Evolutionary conservation across 2,888 invertebrate genomes (phyloP), one percentile per base, ranked within the genome.

Genomic region (Drosophila recens): DNA sequence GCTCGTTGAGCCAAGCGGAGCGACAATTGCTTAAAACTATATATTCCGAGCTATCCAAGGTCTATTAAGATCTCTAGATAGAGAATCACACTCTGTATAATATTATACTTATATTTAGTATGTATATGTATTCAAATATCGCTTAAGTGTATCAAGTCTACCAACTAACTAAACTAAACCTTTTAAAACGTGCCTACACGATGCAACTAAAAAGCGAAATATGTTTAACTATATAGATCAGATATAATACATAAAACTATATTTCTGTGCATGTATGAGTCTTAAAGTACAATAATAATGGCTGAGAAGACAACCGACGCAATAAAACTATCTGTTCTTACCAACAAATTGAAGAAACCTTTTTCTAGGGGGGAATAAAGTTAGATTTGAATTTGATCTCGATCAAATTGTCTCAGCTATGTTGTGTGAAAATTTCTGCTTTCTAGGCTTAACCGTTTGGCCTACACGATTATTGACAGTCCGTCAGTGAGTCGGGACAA

Each of bases 141-240:
- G 64, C 56, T 52, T 71, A 80, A 86, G 70, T 76, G 58, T 58
- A 72, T 51, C 75, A 46, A 87, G 80, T 86, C 86, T 85, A 82
- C 75, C 82, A 72, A 56, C 4, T 53, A 54, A 57, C 23, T 17
- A 1, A 17, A 23, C 3, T 23, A 54, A n/a, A 72, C 65, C 63
- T 76, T 81, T 79, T 84, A 61, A 42, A 80, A 80, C 57, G 80
- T 86, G 88, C 88, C 86, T 82, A 78, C 65, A 67, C 73, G 64
- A 66, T 45, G 67, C 73, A 77, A 54, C 48, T 43, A 43, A 43
- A 42, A 43, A 43, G 43, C 43, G 20, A 43, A 43, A 43, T 43
- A 43, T 20, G 43, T 20, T 5, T 11, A 20, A 20, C 4, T 43
- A 36, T 43, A 20, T 20, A 43, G 20, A 20, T 48, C 34, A 27